Evolutionary conservation across 2,888 invertebrate species (phyloP), one percentile per base, ranked within the genome.

Genomic region (Zygothrica quintamaculata): DNA sequence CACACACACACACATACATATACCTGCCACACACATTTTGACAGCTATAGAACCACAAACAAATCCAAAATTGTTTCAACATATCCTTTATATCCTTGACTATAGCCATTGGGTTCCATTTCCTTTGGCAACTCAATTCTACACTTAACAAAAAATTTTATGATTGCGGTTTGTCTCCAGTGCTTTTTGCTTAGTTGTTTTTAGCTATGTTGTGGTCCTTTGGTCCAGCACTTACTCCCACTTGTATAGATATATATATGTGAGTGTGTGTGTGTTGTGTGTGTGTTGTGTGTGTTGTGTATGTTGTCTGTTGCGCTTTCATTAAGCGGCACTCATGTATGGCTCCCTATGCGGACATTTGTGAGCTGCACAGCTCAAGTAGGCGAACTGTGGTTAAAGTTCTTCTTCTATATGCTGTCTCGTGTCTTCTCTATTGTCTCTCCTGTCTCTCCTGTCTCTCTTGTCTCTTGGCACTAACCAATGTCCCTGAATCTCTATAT

Each of bases 311-410:
- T 78, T 85, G 86, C 86, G 84, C 80, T 85, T 79, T 84, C 86
- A 80, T 86, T 76, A 84, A 77, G 86, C 84, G 70, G 56, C 80
- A 85, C 86, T 85, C 77, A 80, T 82, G 79, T 82, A 78, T 65
- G 76, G 58, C 73, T 73, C 80, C 86, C 86, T 65, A 72, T 68
- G 75, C 67, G 77, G 53, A 65, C 70, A 75, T 77, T 75, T 75
- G 58, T 59, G 52, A 50, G 58, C 46, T 57, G 58, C 47, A 37
- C 55, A 52, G 42, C 65, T 65, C 74, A 82, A 79, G 68, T 68
- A 72, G 60, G 77, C 69, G 48, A 74, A 69, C 78, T 77, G 55
- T 65, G 48, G 60, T 76, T 68, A 67, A 57, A 67, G 64, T 64
- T 59, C 66, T 52, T 52, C 40, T n/a, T n/a, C n/a, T n/a, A n/a